Evolutionary conservation across 2,113 vertebrate species (phyloP).

Genomic region (Epinephelus lanceolatus): DNA sequence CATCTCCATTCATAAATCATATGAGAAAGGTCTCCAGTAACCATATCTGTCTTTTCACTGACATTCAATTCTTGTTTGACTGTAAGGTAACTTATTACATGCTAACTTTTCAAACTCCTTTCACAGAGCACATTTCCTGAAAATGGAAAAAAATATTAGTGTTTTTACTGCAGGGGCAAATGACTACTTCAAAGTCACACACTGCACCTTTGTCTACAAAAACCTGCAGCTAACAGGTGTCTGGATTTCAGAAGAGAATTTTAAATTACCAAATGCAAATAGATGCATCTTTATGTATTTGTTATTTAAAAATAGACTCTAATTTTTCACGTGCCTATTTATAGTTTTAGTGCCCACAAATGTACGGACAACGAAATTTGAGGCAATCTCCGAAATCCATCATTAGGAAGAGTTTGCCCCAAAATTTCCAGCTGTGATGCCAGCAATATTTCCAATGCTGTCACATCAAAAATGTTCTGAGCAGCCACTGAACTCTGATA

Average conservation of each 20-base stretch:
- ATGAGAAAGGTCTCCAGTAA: slow-evolving; percentile 12
- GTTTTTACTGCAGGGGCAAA: slow-evolving; percentile 23
- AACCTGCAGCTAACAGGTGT: slow-evolving; percentile 19
- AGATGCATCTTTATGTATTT: not conserved
- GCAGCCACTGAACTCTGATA: slow-evolving; percentile 63
- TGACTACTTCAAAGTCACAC: slow-evolving; percentile 27
- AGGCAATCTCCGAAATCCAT: slow-evolving; percentile 38
- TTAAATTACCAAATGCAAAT: slow-evolving; percentile 16
- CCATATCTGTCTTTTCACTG: slow-evolving; percentile 11
- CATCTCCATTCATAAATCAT: slow-evolving; percentile 49
- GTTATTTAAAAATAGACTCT: not conserved
- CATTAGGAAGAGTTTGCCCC: slow-evolving; percentile 56
- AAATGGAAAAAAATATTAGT: slow-evolving; percentile 9
- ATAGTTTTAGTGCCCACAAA: not conserved
- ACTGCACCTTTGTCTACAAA: slow-evolving; percentile 16
- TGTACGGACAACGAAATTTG: not conserved
- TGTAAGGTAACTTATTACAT: slow-evolving; percentile 9
- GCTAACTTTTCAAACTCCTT: slow-evolving; percentile 1
- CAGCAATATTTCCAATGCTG: slow-evolving; percentile 69
- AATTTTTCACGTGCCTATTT: not conserved
- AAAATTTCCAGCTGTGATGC: slow-evolving; percentile 71
- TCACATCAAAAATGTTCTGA: slow-evolving; percentile 78
- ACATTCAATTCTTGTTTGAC: slow-evolving; percentile 8
- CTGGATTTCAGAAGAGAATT: slow-evolving; percentile 24
- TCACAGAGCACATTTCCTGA: not conserved